Conservation (phyloP, 2,113 vertebrate species). For the Cariama cristata region DNA sequence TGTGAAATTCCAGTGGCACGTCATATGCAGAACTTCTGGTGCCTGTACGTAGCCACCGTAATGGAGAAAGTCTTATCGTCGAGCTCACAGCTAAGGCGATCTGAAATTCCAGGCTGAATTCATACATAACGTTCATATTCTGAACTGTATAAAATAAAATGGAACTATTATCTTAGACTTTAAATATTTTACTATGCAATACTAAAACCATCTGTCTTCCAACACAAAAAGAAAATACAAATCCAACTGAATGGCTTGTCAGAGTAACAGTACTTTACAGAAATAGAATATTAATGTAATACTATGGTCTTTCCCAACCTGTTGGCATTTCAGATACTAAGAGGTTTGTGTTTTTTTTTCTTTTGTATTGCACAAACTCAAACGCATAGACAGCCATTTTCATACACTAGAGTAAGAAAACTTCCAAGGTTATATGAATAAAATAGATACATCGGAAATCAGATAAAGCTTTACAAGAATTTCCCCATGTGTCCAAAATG, state of each 20-base stretch:
- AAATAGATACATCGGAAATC: conserved; percentile 53
- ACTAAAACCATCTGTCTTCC: conserved; percentile 56
- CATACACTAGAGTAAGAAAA: conserved; percentile 44
- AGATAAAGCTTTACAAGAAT: conserved; percentile 58
- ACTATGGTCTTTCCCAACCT: not conserved
- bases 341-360: not conserved
- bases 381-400: not conserved
- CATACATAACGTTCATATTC: not conserved
- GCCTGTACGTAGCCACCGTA: fast-evolving
- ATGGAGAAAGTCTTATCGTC: not conserved
- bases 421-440: conserved; percentile 28
- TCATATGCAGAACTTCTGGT: not conserved
- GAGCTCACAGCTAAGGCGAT: not conserved
- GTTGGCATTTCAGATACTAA: not conserved
- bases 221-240: conserved; percentile 63
- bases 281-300: not conserved
- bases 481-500: conserved; percentile 9
- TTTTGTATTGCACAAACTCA: not conserved
- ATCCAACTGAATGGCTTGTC: conserved; percentile 15
- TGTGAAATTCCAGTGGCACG: not conserved
- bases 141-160: not conserved
- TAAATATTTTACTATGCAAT: conserved; percentile 66
- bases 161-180: conserved; percentile 26
- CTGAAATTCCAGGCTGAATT: not conserved
- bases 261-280: conserved; percentile 30